Conservation (phyloP, 2,888 invertebrate genomes). For the Lymantria dispar region DNA sequence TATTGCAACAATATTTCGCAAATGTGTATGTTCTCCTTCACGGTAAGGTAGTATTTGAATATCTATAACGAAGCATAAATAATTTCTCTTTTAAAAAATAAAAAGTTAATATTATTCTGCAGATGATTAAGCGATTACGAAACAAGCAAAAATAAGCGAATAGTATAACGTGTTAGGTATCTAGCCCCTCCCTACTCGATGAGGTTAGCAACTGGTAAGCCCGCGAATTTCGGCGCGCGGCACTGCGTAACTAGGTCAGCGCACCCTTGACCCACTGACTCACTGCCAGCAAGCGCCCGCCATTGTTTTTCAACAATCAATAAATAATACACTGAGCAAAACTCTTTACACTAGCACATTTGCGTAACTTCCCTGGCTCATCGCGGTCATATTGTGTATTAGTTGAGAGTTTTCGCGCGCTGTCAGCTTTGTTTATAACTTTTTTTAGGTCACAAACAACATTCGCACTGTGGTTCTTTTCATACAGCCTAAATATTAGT, state of each 20-base stretch:
- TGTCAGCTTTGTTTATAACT: constrained; percentile 46
- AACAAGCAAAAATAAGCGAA: constrained; percentile 18
- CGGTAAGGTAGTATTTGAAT: too few species aligned
- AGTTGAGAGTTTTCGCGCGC: constrained; percentile 56
- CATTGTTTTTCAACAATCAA: constrained; percentile 82
- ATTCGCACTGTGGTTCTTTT: constrained; percentile 29
- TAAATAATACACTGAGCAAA: constrained; percentile 76
- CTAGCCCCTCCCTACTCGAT: constrained; percentile 55
- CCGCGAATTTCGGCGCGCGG: constrained; percentile 78
- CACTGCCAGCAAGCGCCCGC: constrained; percentile 75
- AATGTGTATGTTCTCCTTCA: too few species aligned
- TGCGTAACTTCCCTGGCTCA: constrained; percentile 64
- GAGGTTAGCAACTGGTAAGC: constrained; percentile 72
- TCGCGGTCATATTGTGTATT: constrained; percentile 50
- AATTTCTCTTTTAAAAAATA: too few species aligned
- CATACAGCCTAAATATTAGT: not conserved
- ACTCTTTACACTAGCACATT: constrained; percentile 65
- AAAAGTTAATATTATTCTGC: too few species aligned
- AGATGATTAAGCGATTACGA: constrained; percentile 10
- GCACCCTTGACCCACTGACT: constrained; percentile 81
- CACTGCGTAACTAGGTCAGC: constrained; percentile 73
- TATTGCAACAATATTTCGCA: too few species aligned
- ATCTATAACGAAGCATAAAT: too few species aligned
- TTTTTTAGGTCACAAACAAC: constrained; percentile 47
- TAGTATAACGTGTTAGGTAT: constrained; percentile 19